These are phyloP conservation scores for Propithecus coquereli DNA, from an alignment of 2,113 vertebrate species.

Conservation along the genomic window DNA sequence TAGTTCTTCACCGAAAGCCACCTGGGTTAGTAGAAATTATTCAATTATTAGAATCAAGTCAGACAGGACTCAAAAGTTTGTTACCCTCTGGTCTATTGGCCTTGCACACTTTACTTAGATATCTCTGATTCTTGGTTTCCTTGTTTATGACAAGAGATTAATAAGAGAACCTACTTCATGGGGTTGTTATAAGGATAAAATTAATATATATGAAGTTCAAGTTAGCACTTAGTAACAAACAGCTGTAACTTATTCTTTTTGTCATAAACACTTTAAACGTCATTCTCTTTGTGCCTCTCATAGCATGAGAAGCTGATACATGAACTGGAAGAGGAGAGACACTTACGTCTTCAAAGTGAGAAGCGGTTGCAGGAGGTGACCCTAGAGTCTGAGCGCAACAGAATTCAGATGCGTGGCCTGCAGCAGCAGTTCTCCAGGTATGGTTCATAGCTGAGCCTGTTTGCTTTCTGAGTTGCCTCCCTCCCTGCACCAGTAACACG, in stretches of 20 bases:
- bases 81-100: conserved; percentile 4
- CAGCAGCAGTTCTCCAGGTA: conserved; percentile 95
- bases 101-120: neutral
- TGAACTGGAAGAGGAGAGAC: conserved; percentile 94
- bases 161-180: neutral
- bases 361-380: conserved; percentile 90
- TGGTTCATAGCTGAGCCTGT: fast-evolving
- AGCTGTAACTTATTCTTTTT: neutral
- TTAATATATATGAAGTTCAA: neutral
- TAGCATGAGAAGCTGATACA: conserved; percentile 95
- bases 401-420: conserved; percentile 90
- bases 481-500: neutral
- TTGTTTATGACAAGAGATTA: neutral
- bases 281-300: conserved; percentile 37
- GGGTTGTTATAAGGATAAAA: neutral
- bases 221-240: neutral
- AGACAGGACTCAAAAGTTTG: neutral
- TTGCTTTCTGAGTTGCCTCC: too few species aligned
- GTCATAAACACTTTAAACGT: neutral
- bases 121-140: conserved; percentile 4
- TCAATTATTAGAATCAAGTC: neutral
- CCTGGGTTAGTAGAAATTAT: conserved; percentile 29
- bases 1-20: neutral
- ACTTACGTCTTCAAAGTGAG: conserved; percentile 91
- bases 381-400: conserved; percentile 87